A percentile compares a stretch with the other conserved stretches of the same genome.
phyloP scores from a whole-genome alignment of 2,797 vertebrate genomes.

The Oryzias sinensis region DNA sequence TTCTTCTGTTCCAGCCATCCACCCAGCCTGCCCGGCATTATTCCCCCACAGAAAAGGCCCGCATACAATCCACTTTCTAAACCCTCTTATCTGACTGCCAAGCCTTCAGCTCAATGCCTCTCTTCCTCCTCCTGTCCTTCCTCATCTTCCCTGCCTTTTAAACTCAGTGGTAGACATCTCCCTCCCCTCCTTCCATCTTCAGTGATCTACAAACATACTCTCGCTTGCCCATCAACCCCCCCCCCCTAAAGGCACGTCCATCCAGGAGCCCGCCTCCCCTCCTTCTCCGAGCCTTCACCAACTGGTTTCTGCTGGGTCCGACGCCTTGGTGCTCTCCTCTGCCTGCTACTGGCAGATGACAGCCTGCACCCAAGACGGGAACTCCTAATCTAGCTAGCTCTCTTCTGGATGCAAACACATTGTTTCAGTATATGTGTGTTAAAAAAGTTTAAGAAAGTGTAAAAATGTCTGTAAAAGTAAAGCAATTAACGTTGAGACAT shows the following conservation, averaged over 20 bases:
- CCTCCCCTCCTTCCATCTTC: slow-evolving; percentile 15
- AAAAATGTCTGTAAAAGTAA: slow-evolving; percentile 45
- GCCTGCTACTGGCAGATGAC: slow-evolving; percentile 48
- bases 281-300: slow-evolving; percentile 24
- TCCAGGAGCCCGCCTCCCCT: slow-evolving; percentile 15
- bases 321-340: slow-evolving; percentile 45
- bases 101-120: slow-evolving; percentile 61
- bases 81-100: slow-evolving; percentile 68
- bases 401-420: slow-evolving; percentile 52
- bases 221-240: slow-evolving; percentile 46
- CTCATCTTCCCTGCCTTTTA: slow-evolving; percentile 14
- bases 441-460: slow-evolving; percentile 44
- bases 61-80: slow-evolving; percentile 67
- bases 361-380: slow-evolving; percentile 42
- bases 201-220: slow-evolving; percentile 39
- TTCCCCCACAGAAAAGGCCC: slow-evolving; percentile 59
- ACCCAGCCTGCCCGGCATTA: slow-evolving; percentile 48
- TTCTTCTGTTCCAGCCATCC: slow-evolving; percentile 50
- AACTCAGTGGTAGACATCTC: slow-evolving; percentile 42
- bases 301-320: slow-evolving; percentile 59
- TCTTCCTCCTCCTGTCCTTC: slow-evolving; percentile 34
- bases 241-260: slow-evolving; percentile 12
- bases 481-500: slow-evolving; percentile 50
- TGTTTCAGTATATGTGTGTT: slow-evolving; percentile 66
- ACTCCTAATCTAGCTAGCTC: slow-evolving; percentile 68